Evolutionary conservation across 2,888 invertebrate species (phyloP).

Genomic region (Drosophila anceps): DNA sequence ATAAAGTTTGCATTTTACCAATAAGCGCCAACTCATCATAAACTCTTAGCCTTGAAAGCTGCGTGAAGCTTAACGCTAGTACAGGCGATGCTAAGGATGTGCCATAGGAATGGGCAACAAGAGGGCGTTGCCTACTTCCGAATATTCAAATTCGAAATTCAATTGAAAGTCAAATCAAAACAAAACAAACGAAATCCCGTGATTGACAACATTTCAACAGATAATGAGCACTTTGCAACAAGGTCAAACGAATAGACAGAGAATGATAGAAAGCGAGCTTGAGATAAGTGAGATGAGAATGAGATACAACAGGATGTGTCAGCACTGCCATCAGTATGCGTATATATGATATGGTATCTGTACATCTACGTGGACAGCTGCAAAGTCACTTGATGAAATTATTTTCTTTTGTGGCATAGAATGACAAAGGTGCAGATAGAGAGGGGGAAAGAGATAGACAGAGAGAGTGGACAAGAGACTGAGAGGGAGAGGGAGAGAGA

Average conservation of each 20-base stretch:
- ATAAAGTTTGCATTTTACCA: constrained; percentile 72
- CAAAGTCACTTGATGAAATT: constrained; percentile 60
- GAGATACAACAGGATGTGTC: constrained; percentile 41
- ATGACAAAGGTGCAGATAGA: constrained; percentile 7
- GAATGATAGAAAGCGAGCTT: constrained; percentile 2
- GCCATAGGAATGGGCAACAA: constrained; percentile 7
- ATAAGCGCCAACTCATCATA: constrained; percentile 71
- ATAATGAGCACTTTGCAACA: constrained; percentile 70
- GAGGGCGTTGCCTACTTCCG: constrained; percentile 32
- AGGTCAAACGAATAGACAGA: constrained; percentile 15
- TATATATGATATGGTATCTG: constrained; percentile 9
- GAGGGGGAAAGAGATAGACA: not conserved
- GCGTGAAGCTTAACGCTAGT: constrained; percentile 50
- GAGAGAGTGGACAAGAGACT: too few relatives aligned
- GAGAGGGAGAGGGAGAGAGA: not conserved
- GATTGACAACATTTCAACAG: constrained; percentile 81
- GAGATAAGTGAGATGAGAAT: constrained; percentile 11
- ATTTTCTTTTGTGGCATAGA: constrained; percentile 50
- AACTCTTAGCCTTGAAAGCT: constrained; percentile 49
- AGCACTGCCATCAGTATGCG: constrained; percentile 37
- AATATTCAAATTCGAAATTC: constrained; percentile 75
- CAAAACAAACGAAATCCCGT: constrained; percentile 71
- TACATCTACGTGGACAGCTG: constrained; percentile 19
- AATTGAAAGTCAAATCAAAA: constrained; percentile 79
- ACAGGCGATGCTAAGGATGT: not conserved